Conservation (phyloP, 2,113 vertebrate species). For the Bungarus multicinctus region DNA sequence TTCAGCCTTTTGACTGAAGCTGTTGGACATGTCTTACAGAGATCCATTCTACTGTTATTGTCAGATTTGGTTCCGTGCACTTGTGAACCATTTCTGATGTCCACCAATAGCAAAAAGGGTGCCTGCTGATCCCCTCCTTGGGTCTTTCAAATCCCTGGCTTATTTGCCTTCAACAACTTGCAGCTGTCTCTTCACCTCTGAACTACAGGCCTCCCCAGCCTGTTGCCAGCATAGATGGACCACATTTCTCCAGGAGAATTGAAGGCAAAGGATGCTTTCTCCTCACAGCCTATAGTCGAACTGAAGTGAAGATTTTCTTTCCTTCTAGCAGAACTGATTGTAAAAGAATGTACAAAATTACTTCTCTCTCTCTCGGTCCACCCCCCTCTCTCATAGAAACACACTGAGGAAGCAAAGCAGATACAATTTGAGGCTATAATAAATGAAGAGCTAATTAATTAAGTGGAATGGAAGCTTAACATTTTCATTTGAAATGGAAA, state of each 20-base stretch:
- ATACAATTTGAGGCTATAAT: slow-evolving; percentile 50
- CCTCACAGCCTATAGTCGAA: not conserved
- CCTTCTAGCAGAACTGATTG: slow-evolving; percentile 14
- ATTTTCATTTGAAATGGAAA: slow-evolving; percentile 26
- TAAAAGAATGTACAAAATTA: slow-evolving; percentile 17
- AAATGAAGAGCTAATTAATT: slow-evolving; percentile 50
- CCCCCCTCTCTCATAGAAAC: not conserved
- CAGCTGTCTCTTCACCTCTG: not conserved
- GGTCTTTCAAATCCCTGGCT: not conserved
- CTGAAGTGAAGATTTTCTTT: slow-evolving; percentile 17
- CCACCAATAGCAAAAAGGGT: not conserved
- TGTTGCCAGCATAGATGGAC: not conserved
- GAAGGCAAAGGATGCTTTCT: not conserved
- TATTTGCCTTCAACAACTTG: not conserved
- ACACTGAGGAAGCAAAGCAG: slow-evolving; percentile 20
- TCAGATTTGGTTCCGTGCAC: not conserved
- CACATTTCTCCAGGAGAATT: not conserved
- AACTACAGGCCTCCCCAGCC: not conserved
- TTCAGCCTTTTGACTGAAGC: not conserved
- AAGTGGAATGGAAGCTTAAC: slow-evolving; percentile 40
- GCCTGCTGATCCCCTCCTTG: not conserved
- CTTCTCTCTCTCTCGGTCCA: not conserved
- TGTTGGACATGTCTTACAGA: not conserved
- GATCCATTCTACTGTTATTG: not conserved
- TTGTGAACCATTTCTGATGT: not conserved